Base-by-base conservation (phyloP, 1,140 invertebrate genomes). In the Saccostrea glomerata region DNA sequence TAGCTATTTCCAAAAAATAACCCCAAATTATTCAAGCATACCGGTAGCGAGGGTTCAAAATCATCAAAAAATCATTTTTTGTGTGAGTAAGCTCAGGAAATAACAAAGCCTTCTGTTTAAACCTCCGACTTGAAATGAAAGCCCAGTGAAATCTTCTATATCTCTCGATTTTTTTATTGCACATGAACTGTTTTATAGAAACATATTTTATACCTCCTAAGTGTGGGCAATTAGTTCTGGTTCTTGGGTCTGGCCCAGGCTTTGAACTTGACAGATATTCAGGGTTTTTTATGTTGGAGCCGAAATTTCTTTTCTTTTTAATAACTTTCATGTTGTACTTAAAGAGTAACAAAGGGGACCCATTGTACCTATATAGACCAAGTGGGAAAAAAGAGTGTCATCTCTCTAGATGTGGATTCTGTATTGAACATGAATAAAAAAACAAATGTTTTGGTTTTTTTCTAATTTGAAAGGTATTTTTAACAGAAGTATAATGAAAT, bases 181-280 rank as follows among this genome's bases (percentile, higher is more conserved):
- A 77, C 12, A 30, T 77, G 70, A 77, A 77, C 23, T 77, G 70
- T 36, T 77, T 77, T 77, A 77, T 77, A 77, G 70, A 77, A 77
- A 77, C 25, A 13, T 77, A 30, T 12, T 77, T 77, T 77, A 30
- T 77, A 36, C 70, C 30, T 25, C 70, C 25, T 77, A 30, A 77
- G 60, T 77, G 25, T 77, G n/a, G 25, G 15, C 70, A 25, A 77
- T 77, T 77, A 77, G 70, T 77, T 77, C 70, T 17, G 12, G 23
- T 77, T 12, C 70, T 30, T 77, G 70, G 25, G 25, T 23, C 12
- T 25, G 25, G 4, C 70, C 70, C 70, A 30, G 23, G 23, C 23
- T 77, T 36, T 77, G 30, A 77, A 77, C 70, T 77, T 36, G 15
- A 30, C n/a, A 77, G 30, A 15, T 36, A 3, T 77, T 73, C 23